Percentiles rank a stretch among this genome's conserved stretches.
Conservation (phyloP, 1,140 invertebrate species). For the Bombus waltoni region DNA sequence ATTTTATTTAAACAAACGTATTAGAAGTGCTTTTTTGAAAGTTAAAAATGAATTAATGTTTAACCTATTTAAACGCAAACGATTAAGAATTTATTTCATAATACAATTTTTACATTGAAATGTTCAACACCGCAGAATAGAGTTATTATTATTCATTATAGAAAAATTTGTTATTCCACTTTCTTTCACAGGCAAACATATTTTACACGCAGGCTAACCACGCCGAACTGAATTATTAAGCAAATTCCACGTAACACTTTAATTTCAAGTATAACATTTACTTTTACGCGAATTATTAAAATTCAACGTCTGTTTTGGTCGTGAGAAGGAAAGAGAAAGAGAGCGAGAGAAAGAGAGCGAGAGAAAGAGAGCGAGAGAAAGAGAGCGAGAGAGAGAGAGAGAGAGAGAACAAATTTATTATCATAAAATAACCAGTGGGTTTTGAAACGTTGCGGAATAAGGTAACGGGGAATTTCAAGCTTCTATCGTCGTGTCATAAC, state of each 20-base stretch:
- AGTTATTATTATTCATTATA: background rate
- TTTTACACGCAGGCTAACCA: background rate
- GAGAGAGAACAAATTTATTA: background rate
- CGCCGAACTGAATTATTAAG: background rate
- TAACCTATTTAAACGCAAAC: background rate
- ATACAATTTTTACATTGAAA: background rate
- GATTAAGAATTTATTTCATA: background rate
- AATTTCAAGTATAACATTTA: background rate
- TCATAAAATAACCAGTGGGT: background rate
- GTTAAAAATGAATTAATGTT: background rate
- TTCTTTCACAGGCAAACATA: background rate
- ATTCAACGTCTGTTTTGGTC: background rate
- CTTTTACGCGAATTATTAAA: background rate
- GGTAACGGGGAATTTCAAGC: background rate
- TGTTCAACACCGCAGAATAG: background rate
- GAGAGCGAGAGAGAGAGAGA: background rate
- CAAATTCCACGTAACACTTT: background rate
- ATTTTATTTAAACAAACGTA: background rate
- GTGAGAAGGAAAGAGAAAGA: background rate
- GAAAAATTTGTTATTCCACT: background rate
- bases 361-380: background rate
- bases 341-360: background rate
- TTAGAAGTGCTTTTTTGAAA: background rate
- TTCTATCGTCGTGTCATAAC: background rate
- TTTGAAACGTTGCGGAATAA: background rate